Percentiles rank a stretch among this genome's conserved stretches.
These are phyloP conservation scores for Hemicentrotus pulcherrimus DNA, from an alignment of 35 echinoderm and acorn worm species.

Conservation along the genomic window DNA sequence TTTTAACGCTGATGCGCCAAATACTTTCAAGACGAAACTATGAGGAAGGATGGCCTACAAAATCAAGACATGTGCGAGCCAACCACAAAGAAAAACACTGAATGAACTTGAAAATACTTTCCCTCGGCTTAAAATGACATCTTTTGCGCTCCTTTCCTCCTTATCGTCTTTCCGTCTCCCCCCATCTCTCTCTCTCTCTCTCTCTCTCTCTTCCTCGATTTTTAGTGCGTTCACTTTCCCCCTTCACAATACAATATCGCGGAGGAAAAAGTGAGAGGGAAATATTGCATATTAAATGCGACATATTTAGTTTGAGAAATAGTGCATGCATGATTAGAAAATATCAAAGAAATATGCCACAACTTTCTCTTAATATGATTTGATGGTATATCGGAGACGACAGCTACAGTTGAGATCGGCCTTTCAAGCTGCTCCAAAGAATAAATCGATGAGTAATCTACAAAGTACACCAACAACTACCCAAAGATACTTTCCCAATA, in stretches of 20 bases:
- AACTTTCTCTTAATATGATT: neutral
- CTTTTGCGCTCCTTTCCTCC: neutral
- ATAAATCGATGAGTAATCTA: neutral
- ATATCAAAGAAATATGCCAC: neutral
- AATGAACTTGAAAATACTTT: neutral
- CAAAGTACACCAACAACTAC: constrained; percentile 1
- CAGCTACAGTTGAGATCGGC: neutral
- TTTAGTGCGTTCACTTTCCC: neutral
- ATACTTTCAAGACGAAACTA: neutral
- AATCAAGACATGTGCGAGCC: neutral
- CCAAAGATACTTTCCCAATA: neutral
- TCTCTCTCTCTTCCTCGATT: neutral
- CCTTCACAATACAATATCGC: neutral
- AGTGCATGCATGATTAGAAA: constrained; percentile 13
- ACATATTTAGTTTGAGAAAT: constrained; percentile 20
- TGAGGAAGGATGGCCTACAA: neutral
- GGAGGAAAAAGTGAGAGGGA: neutral
- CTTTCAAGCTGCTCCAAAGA: neutral
- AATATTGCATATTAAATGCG: neutral
- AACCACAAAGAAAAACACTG: constrained; percentile 3
- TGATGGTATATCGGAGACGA: neutral
- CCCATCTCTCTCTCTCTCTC: neutral
- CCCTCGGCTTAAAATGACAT: neutral
- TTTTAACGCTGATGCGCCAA: neutral
- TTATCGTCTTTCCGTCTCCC: neutral